Evolutionary conservation across 2,797 vertebrate genomes (phyloP).

Genomic region (Sebastes hopkinsi): DNA sequence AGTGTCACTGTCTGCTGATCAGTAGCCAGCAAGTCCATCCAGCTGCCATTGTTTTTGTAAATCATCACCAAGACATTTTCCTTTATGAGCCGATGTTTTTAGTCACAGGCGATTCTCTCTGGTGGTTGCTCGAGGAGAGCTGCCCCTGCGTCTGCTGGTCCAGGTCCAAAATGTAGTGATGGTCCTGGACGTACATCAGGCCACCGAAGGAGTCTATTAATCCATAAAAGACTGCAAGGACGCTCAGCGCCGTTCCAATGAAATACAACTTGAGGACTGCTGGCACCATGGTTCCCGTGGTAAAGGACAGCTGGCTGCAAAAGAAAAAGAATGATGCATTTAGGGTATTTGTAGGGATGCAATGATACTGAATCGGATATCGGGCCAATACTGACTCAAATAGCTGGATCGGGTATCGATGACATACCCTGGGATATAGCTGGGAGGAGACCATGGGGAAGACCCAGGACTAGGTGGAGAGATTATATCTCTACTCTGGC

Average conservation of each 20-base stretch:
- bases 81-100: constrained; percentile 37
- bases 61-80: neutral
- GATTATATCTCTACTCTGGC: no score
- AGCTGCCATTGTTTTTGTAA: neutral
- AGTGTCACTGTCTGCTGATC: neutral
- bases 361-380: no score
- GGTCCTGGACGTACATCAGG: constrained; percentile 69
- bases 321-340: neutral
- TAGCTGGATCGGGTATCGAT: no score
- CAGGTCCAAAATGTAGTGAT: neutral
- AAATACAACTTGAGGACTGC: constrained; percentile 69
- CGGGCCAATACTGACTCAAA: no score
- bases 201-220: constrained; percentile 74
- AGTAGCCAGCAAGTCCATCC: neutral
- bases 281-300: constrained; percentile 31
- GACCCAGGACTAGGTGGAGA: no score
- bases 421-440: no score
- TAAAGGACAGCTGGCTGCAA: neutral
- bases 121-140: neutral
- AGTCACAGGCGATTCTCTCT: neutral
- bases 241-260: constrained; percentile 57
- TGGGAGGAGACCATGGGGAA: no score
- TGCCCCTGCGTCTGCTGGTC: neutral
- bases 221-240: constrained; percentile 56
- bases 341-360: neutral